Conservation (phyloP, 1,140 invertebrate genomes). For the Hormaphis cornu region DNA sequence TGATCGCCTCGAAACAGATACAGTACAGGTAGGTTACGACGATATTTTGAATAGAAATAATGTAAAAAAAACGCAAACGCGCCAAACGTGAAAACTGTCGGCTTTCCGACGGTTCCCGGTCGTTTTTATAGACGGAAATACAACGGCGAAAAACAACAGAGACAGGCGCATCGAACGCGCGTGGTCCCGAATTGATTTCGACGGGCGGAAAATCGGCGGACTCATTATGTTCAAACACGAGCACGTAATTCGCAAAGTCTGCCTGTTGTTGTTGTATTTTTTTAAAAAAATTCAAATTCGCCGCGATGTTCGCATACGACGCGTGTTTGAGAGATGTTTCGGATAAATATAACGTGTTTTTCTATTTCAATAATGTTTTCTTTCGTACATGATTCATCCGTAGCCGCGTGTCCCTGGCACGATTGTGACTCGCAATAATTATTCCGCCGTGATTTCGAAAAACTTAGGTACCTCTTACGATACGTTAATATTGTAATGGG, state of each 20-base stretch:
- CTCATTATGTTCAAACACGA: background rate
- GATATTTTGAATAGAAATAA: no score
- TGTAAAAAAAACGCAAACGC: no score
- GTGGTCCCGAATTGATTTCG: slow-evolving; percentile 25
- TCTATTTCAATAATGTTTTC: background rate
- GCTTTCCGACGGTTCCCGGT: no score
- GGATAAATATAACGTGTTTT: background rate
- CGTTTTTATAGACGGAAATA: background rate
- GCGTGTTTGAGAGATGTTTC: no score
- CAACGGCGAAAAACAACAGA: background rate
- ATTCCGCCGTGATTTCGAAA: no score
- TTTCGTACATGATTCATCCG: background rate
- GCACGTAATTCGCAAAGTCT: slow-evolving; percentile 8
- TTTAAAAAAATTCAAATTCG: background rate
- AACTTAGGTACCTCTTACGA: no score
- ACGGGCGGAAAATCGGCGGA: background rate
- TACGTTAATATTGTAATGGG: no score
- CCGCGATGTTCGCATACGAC: background rate
- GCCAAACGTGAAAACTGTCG: no score
- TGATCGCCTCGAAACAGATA: no score
- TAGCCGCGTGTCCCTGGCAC: no score
- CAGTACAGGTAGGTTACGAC: no score
- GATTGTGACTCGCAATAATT: no score
- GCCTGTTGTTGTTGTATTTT: background rate
- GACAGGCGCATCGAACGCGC: background rate